Evolutionary conservation across 2,797 vertebrate genomes (phyloP).

Genomic region (Silurus aristotelis): DNA sequence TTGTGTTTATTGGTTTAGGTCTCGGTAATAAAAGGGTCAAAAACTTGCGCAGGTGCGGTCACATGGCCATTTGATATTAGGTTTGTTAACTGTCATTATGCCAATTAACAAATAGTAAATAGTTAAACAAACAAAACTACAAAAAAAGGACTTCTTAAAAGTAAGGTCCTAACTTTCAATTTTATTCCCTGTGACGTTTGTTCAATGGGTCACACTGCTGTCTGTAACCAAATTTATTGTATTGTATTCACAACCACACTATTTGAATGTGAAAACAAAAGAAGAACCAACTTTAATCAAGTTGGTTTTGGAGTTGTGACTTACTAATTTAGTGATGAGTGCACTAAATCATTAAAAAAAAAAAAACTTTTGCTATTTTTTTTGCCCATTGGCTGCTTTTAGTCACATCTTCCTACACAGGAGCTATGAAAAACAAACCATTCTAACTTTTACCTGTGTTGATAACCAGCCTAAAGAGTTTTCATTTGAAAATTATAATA

Average conservation of each 20-base stretch:
- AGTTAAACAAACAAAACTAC: background rate
- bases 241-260: background rate
- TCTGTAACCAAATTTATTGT: constrained; percentile 8
- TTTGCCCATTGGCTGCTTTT: background rate
- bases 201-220: background rate
- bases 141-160: background rate
- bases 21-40: background rate
- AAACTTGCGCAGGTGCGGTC: background rate
- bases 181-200: constrained; percentile 10
- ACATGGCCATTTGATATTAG: background rate
- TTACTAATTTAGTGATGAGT: no score
- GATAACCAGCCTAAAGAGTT: no score
- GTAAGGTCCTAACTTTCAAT: background rate
- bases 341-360: background rate
- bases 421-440: background rate
- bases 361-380: background rate
- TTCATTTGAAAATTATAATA: constrained; percentile 1
- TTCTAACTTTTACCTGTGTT: background rate
- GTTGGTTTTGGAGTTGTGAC: background rate
- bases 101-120: background rate
- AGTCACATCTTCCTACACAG: background rate
- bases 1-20: background rate
- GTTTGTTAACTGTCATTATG: background rate
- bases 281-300: background rate
- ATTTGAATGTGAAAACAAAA: constrained; percentile 4